These are phyloP conservation scores for Tor tambroides DNA, from an alignment of 2,113 vertebrate species.

Conservation along the genomic window DNA sequence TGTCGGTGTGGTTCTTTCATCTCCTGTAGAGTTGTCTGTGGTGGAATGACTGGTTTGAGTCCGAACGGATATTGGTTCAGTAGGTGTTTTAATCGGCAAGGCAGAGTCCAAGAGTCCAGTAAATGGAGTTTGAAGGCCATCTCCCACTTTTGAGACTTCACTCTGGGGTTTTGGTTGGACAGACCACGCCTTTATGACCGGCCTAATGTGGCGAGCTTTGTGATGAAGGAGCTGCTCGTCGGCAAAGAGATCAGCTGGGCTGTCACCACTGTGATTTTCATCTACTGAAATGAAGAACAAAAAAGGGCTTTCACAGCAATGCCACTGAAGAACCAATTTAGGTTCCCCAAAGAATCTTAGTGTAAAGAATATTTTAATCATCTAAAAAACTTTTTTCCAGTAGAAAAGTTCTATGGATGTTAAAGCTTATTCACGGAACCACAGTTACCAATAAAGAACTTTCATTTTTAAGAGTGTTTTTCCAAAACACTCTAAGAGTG, in stretches of 20 bases:
- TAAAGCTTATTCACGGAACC: neutral
- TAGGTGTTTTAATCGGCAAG: rapidly evolving
- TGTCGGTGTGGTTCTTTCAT: neutral
- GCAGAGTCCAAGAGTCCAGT: constrained; percentile 44
- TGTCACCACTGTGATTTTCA: constrained; percentile 87
- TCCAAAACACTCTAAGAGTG: too few relatives aligned
- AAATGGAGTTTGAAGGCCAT: constrained; percentile 37
- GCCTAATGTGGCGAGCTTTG: constrained; percentile 54
- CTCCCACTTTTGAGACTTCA: neutral
- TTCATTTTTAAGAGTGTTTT: neutral
- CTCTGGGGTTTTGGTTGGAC: constrained; percentile 56
- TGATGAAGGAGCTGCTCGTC: constrained; percentile 92
- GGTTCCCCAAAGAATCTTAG: neutral
- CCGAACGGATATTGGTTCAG: neutral
- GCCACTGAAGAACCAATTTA: neutral
- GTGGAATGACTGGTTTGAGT: constrained; percentile 18
- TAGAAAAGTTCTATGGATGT: neutral
- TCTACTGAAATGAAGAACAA: constrained; percentile 71
- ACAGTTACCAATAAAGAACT: neutral
- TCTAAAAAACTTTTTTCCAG: too few relatives aligned
- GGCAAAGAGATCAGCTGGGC: constrained; percentile 79
- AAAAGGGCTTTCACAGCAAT: neutral
- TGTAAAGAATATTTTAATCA: neutral
- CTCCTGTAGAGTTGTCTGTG: neutral
- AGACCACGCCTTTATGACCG: constrained; percentile 57